Percentiles rank a stretch among this genome's conserved stretches.
phyloP scores from a whole-genome alignment of 2,888 invertebrate genomes.

The Lapara coniferarum region DNA sequence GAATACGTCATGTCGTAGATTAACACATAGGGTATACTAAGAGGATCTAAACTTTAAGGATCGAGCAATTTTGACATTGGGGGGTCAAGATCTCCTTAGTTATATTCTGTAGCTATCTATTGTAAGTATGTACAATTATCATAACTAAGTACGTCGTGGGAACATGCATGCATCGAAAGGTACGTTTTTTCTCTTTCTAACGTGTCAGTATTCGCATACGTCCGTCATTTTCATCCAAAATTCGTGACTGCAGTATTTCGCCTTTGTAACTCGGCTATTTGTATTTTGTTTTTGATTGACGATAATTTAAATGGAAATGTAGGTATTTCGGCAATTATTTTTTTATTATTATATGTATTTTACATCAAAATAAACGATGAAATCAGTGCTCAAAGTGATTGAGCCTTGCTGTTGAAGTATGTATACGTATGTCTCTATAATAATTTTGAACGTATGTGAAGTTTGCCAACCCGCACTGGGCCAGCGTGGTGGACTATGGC shows the following conservation, averaged over 20 bases:
- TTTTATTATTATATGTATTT: no score
- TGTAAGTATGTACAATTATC: conserved; percentile 37
- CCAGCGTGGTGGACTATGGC: no score
- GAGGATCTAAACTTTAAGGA: no score
- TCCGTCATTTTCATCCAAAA: conserved; percentile 50
- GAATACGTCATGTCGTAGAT: no score
- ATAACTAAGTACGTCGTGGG: conserved; percentile 59
- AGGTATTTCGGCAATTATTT: conserved; percentile 6
- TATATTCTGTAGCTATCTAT: conserved; percentile 1
- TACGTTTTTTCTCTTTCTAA: conserved; percentile 40
- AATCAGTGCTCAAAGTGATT: no score
- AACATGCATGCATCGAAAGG: conserved; percentile 53
- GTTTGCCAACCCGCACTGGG: no score
- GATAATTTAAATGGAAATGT: conserved; percentile 39
- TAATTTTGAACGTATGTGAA: no score
- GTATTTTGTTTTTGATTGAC: conserved; percentile 57
- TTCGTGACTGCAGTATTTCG: conserved; percentile 75
- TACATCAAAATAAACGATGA: no score
- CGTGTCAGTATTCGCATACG: conserved; percentile 31
- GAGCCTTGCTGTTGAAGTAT: no score
- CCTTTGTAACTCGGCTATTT: conserved; percentile 55
- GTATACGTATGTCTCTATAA: no score
- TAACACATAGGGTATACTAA: no score
- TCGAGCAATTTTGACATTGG: no score
- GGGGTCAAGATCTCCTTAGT: background rate